Conservation (phyloP, 2,797 vertebrate species). For the Acanthornis magna region DNA sequence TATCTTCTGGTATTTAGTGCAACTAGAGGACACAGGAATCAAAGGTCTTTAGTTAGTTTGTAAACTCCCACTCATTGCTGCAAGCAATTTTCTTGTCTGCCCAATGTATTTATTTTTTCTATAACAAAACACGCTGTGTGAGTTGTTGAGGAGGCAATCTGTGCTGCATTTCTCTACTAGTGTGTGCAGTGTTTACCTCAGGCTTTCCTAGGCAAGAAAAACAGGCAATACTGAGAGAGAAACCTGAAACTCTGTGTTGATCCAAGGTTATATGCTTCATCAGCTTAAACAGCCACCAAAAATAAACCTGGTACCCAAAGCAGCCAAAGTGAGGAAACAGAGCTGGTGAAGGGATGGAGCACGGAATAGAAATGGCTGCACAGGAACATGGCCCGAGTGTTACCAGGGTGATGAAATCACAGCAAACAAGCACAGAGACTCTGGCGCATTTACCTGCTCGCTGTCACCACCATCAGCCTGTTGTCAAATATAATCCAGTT, state of each 20-base stretch:
- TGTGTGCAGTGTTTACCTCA: neutral
- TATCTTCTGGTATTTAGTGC: neutral
- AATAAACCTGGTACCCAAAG: neutral
- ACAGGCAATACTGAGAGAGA: neutral
- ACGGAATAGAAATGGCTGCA: neutral
- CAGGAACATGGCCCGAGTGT: rapidly evolving
- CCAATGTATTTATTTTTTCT: slow-evolving; percentile 4
- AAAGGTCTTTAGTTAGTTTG: slow-evolving; percentile 20
- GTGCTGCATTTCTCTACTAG: neutral
- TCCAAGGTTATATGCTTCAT: neutral
- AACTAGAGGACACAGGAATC: neutral
- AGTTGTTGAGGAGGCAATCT: neutral
- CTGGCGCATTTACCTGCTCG: neutral
- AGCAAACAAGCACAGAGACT: neutral
- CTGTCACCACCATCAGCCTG: neutral
- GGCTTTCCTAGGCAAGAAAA: neutral
- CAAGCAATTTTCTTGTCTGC: slow-evolving; percentile 27
- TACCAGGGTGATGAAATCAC: neutral
- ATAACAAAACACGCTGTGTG: neutral
- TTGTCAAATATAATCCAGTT: neutral
- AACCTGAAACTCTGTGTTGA: neutral
- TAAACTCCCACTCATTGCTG: neutral
- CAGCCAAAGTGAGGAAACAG: neutral
- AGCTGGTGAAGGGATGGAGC: neutral
- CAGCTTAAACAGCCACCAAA: neutral